Evolutionary conservation across 2,113 vertebrate genomes (phyloP).

Genomic region (Odontesthes bonariensis): DNA sequence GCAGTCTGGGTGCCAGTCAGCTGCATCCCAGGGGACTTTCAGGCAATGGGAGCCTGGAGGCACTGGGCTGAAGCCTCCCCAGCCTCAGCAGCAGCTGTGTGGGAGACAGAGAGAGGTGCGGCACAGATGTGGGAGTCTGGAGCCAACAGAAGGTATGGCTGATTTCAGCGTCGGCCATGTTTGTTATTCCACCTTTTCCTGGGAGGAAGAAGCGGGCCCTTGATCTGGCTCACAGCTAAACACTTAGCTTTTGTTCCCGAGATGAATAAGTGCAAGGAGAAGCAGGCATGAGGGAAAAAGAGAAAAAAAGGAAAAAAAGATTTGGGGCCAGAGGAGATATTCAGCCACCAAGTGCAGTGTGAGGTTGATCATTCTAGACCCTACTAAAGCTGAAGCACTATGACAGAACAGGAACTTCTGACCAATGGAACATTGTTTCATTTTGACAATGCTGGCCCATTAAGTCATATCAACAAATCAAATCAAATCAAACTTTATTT

Average conservation of each 20-base stretch:
- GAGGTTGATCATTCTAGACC: conserved; percentile 61
- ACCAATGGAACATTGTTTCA: conserved; percentile 26
- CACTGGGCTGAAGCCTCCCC: conserved; percentile 75
- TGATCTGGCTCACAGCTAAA: conserved; percentile 83
- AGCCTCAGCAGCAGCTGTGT: conserved; percentile 82
- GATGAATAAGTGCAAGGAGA: conserved; percentile 77
- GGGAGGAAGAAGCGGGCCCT: conserved; percentile 83
- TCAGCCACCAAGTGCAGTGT: conserved; percentile 60
- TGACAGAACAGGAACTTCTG: conserved; percentile 29
- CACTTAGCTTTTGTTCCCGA: conserved; percentile 85
- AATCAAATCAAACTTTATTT: no score
- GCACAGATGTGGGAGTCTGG: conserved; percentile 84
- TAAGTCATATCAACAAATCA: neutral
- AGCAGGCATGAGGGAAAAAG: conserved; percentile 62
- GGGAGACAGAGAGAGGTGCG: conserved; percentile 78
- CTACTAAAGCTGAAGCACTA: conserved; percentile 27
- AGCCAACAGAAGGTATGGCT: conserved; percentile 84
- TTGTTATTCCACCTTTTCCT: conserved; percentile 86
- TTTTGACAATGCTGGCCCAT: conserved; percentile 10
- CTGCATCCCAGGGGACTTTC: conserved; percentile 69
- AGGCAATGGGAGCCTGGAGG: conserved; percentile 67
- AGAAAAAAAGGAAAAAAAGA: conserved; percentile 46
- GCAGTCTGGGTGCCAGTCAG: conserved; percentile 80
- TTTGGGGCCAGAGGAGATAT: conserved; percentile 63
- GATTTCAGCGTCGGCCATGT: conserved; percentile 78